These are phyloP conservation scores for Aspidiotus destructor DNA, from an alignment of 2,888 invertebrate species.

Conservation along the genomic window DNA sequence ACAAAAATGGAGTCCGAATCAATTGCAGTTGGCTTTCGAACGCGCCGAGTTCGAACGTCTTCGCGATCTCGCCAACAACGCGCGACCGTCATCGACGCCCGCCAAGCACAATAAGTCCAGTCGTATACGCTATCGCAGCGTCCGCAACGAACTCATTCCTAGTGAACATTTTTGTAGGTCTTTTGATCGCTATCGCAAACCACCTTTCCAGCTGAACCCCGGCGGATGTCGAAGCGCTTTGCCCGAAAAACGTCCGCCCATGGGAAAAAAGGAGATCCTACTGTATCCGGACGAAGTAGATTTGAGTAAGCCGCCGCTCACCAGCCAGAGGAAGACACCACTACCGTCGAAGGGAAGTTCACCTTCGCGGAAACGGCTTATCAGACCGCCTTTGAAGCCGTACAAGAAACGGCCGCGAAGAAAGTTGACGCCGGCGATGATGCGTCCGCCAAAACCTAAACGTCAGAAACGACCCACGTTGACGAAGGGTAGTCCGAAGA, in stretches of 20 bases:
- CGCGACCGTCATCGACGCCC: background rate
- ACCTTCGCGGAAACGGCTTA: background rate
- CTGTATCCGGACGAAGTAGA: conserved; percentile 6
- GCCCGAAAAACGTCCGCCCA: background rate
- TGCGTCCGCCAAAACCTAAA: background rate
- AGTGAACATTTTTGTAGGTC: background rate
- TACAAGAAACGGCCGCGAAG: background rate
- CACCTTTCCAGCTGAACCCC: conserved; percentile 5
- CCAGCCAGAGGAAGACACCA: background rate
- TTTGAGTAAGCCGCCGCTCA: background rate
- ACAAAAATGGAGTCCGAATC: conserved; percentile 6
- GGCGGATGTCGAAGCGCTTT: background rate
- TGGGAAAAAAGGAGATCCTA: conserved; percentile 14
- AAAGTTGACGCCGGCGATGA: background rate
- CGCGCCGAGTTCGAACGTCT: background rate
- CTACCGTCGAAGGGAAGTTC: background rate
- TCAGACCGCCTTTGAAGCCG: background rate
- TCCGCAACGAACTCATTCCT: conserved; percentile 13
- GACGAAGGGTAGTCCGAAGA: no score
- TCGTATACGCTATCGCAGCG: conserved; percentile 2
- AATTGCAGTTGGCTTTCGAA: background rate
- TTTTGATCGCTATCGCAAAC: background rate
- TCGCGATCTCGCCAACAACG: background rate
- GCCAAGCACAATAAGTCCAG: conserved; percentile 15
- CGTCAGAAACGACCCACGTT: no score